phyloP scores from a whole-genome alignment of 2,113 vertebrate genomes.

The Talpa occidentalis region DNA sequence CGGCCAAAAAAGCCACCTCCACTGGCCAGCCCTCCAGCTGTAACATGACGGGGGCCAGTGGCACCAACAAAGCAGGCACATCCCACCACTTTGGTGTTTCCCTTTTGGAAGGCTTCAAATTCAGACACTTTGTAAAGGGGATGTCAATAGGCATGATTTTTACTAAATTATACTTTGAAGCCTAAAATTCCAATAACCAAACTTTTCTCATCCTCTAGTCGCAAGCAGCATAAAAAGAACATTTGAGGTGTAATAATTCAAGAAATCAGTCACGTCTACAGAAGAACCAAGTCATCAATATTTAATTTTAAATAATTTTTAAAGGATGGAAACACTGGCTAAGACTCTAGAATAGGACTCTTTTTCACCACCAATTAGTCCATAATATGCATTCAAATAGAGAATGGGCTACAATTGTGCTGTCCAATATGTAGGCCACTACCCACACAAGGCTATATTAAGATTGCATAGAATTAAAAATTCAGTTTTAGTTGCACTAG shows the following conservation, averaged over 20 bases:
- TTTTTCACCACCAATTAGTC: not conserved
- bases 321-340: not conserved
- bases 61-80: not conserved
- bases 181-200: not conserved
- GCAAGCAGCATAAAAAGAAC: not conserved
- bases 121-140: not conserved
- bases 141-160: not conserved
- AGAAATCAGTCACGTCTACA: not conserved
- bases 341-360: not conserved
- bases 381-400: not conserved
- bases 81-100: not conserved
- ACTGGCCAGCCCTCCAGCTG: too few species aligned
- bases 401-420: not conserved
- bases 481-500: not conserved
- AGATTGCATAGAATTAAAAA: not conserved
- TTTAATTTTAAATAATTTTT: not conserved
- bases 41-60: too few species aligned
- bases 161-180: slow-evolving; percentile 2
- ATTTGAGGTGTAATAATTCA: not conserved
- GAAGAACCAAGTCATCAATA: not conserved
- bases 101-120: not conserved
- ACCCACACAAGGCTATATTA: not conserved
- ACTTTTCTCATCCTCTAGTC: not conserved
- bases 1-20: too few species aligned
- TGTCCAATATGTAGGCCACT: not conserved